phyloP scores from a whole-genome alignment of 2,888 invertebrate species.

The Iselma pallidipennis region DNA sequence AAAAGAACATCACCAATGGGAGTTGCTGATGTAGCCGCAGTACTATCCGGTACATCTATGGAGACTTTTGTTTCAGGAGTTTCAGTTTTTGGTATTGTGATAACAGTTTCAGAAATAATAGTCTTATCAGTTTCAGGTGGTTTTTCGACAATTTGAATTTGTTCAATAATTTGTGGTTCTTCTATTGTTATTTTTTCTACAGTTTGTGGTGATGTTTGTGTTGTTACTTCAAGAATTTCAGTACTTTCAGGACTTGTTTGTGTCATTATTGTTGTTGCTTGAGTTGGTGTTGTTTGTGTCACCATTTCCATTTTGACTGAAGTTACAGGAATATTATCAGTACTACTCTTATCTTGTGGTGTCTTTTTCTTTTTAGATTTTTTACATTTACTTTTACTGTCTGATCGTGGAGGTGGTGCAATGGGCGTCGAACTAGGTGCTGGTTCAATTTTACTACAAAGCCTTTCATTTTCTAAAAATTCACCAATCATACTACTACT shows the following conservation, averaged over 20 bases:
- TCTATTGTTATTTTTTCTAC: constrained; percentile 7
- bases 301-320: constrained; percentile 18
- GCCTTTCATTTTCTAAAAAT: constrained; percentile 41
- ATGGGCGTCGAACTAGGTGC: constrained; percentile 40
- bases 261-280: constrained; percentile 12
- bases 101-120: neutral
- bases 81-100: neutral
- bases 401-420: constrained; percentile 6
- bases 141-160: neutral
- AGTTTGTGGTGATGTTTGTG: constrained; percentile 18
- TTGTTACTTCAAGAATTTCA: constrained; percentile 24
- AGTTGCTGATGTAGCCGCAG: neutral
- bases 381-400: constrained; percentile 36
- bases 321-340: constrained; percentile 32
- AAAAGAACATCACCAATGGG: constrained; percentile 11
- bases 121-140: neutral
- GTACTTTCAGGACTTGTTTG: constrained; percentile 5
- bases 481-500: constrained; percentile 29
- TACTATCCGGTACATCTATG: neutral
- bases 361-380: constrained; percentile 37
- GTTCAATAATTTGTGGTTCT: constrained; percentile 8
- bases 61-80: neutral
- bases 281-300: constrained; percentile 15
- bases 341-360: constrained; percentile 40
- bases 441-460: constrained; percentile 44